These are phyloP conservation scores for Apostichopus californicus DNA, from an alignment of 35 echinoderm and acorn worm species.

Conservation along the genomic window DNA sequence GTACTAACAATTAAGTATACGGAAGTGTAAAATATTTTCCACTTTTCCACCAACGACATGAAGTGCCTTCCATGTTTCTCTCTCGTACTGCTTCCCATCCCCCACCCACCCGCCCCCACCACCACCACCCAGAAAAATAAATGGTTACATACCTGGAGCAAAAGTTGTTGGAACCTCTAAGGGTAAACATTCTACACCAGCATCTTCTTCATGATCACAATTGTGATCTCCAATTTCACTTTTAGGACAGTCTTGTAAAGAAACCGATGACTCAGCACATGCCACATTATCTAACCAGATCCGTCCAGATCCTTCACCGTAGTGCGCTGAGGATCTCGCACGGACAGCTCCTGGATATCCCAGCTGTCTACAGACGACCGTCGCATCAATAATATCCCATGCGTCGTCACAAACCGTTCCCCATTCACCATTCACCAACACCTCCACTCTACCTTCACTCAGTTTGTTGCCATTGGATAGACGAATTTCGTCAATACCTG, in stretches of 20 bases:
- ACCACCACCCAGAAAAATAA: too few relatives aligned
- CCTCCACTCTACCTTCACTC: constrained; percentile 19
- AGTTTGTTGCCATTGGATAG: not conserved
- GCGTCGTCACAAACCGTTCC: constrained; percentile 21
- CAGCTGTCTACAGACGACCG: constrained; percentile 2
- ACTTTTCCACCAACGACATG: too few relatives aligned
- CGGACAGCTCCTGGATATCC: not conserved
- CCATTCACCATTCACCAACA: constrained; percentile 28
- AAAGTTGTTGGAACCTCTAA: too few relatives aligned
- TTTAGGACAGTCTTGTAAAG: constrained; percentile 55
- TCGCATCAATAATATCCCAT: constrained; percentile 4
- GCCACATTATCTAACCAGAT: constrained; percentile 64
- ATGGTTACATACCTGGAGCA: too few relatives aligned
- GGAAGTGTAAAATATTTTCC: too few relatives aligned
- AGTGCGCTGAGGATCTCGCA: not conserved
- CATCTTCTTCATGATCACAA: constrained; percentile 64
- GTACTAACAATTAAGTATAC: too few relatives aligned
- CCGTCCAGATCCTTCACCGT: constrained; percentile 38
- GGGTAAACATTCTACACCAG: constrained; percentile 23
- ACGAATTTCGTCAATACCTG: not conserved
- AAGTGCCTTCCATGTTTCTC: too few relatives aligned
- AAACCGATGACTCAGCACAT: constrained; percentile 49
- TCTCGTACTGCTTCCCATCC: too few relatives aligned
- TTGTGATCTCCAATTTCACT: constrained; percentile 53
- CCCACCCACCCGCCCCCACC: too few relatives aligned